These are phyloP conservation scores for Tamandua tetradactyla DNA, from an alignment of 2,797 vertebrate genomes.

Conservation along the genomic window DNA sequence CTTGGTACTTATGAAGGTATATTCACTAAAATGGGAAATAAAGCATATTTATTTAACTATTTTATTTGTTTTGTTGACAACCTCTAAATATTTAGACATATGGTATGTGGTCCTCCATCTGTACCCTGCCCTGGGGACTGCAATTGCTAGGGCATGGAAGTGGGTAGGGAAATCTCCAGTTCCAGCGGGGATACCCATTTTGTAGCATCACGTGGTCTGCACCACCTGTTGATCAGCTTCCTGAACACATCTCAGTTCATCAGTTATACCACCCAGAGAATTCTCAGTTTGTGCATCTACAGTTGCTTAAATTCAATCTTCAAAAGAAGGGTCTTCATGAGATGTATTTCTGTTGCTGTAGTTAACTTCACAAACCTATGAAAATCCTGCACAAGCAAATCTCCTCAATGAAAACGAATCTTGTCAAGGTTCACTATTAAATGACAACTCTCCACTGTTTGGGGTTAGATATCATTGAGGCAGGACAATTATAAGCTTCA, in stretches of 20 bases:
- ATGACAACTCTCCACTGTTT: neutral
- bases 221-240: neutral
- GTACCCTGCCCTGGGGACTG: neutral
- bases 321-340: neutral
- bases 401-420: neutral
- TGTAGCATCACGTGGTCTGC: neutral
- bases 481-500: neutral
- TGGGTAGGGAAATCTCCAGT: neutral
- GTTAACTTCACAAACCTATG: constrained; percentile 7
- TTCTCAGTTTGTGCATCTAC: neutral
- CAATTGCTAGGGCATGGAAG: neutral
- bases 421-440: neutral
- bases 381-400: neutral
- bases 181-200: neutral
- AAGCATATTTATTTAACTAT: neutral
- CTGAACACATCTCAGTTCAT: neutral
- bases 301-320: neutral
- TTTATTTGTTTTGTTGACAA: neutral
- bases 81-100: neutral
- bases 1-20: neutral
- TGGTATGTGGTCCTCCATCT: neutral
- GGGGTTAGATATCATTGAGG: neutral
- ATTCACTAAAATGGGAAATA: neutral
- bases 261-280: neutral
- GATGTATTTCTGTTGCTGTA: neutral